These are phyloP conservation scores for Anguilla marmorata DNA, from an alignment of 2,797 vertebrate species.

Conservation along the genomic window DNA sequence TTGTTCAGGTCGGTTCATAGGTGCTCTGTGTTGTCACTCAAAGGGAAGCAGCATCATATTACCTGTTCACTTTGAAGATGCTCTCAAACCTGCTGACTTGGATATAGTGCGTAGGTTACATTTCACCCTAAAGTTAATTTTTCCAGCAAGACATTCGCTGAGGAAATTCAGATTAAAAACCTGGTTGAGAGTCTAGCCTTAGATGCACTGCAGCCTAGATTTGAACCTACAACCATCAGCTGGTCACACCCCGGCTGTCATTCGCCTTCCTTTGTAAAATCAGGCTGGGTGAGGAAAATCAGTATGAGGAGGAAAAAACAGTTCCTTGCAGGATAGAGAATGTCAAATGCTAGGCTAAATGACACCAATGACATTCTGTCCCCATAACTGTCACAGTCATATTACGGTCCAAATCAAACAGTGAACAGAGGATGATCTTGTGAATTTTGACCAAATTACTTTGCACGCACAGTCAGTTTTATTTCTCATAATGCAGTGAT, in stretches of 20 bases:
- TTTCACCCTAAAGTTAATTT: no score
- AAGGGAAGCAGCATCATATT: not conserved
- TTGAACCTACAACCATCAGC: no score
- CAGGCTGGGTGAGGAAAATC: not conserved
- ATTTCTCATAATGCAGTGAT: conserved; percentile 47
- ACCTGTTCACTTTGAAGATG: not conserved
- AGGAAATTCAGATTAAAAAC: no score
- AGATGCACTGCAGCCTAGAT: no score
- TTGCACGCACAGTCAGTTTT: conserved; percentile 52
- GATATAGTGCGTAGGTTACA: no score
- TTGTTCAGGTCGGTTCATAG: no score
- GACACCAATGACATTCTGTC: conserved; percentile 27
- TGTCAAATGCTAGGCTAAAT: not conserved
- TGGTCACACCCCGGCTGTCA: no score
- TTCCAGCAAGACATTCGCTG: no score
- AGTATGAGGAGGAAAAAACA: not conserved
- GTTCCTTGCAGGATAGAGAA: not conserved
- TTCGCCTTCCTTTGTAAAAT: not conserved
- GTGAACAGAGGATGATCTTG: conserved; percentile 38
- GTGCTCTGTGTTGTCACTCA: no score
- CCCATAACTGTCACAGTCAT: conserved; percentile 47
- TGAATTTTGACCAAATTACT: conserved; percentile 63
- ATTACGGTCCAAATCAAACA: conserved; percentile 35
- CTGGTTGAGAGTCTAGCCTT: no score
- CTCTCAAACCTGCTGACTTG: not conserved